These are phyloP conservation scores for Aurelia sp. DNA, from an alignment of 30 jellyfish, hydroid and myxozoan genomes.

Conservation along the genomic window DNA sequence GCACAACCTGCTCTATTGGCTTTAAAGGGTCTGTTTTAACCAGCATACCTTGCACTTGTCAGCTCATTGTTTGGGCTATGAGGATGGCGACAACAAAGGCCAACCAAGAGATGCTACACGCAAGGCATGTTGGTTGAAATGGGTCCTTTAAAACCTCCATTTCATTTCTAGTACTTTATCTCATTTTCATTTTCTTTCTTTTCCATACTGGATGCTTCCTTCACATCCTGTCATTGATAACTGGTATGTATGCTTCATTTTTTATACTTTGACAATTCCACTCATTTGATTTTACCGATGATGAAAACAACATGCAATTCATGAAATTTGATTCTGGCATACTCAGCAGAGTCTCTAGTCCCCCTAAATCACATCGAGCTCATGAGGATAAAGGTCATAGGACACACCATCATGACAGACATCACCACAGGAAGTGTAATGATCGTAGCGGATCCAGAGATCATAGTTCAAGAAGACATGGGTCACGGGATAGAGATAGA, in stretches of 20 bases:
- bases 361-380: background rate
- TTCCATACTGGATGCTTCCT: slow-evolving; percentile 30
- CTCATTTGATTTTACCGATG: background rate
- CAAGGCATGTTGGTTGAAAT: too few relatives aligned
- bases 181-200: slow-evolving; percentile 26
- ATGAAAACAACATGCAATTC: too few relatives aligned
- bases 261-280: background rate
- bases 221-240: slow-evolving; percentile 9
- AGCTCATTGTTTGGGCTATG: too few relatives aligned
- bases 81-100: too few relatives aligned
- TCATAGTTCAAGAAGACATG: slow-evolving; percentile 27
- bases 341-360: background rate
- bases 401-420: background rate
- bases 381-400: slow-evolving; percentile 12
- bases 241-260: slow-evolving; percentile 28
- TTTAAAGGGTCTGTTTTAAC: too few relatives aligned
- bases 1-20: too few relatives aligned
- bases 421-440: slow-evolving; percentile 15
- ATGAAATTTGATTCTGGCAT: background rate
- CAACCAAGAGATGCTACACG: too few relatives aligned
- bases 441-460: slow-evolving; percentile 50
- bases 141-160: too few relatives aligned
- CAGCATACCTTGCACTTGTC: too few relatives aligned
- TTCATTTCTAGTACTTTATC: background rate
- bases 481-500: slow-evolving; percentile 19